phyloP scores from a whole-genome alignment of 1,140 invertebrate genomes.

The Zaprionus tsacasi region DNA sequence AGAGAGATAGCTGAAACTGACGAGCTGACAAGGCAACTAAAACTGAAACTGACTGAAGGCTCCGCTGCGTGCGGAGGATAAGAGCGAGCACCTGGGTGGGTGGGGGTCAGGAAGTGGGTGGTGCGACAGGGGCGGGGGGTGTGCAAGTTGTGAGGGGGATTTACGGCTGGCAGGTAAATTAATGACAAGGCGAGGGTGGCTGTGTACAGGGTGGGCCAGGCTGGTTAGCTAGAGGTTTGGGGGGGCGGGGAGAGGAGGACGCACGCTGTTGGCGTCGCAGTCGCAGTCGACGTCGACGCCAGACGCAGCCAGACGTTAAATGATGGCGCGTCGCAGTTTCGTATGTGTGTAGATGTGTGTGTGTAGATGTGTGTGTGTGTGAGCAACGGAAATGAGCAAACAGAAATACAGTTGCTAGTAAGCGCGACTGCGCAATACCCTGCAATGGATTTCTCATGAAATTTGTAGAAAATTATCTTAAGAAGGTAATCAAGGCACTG shows the following conservation, averaged over 20 bases:
- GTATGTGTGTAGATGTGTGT: conserved; percentile 20
- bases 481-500: neutral
- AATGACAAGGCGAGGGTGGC: conserved; percentile 53
- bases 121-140: neutral
- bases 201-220: conserved; percentile 23
- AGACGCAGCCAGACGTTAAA: conserved; percentile 52
- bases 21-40: conserved; percentile 68
- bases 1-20: conserved; percentile 62
- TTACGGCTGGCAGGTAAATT: conserved; percentile 51
- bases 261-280: conserved; percentile 25
- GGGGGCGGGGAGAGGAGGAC: neutral
- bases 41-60: conserved; percentile 62
- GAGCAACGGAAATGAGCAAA: conserved; percentile 72
- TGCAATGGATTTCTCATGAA: neutral
- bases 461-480: neutral
- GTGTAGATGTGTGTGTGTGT: conserved; percentile 43
- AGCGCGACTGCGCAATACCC: conserved; percentile 8
- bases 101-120: neutral
- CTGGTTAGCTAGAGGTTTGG: neutral
- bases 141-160: conserved; percentile 7
- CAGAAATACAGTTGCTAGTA: conserved; percentile 51
- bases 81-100: conserved; percentile 13
- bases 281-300: conserved; percentile 38
- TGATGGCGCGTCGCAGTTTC: conserved; percentile 62
- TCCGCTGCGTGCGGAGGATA: conserved; percentile 56